Evolutionary conservation across 2,888 invertebrate genomes (phyloP).

Genomic region (Temnothorax rugatulus): DNA sequence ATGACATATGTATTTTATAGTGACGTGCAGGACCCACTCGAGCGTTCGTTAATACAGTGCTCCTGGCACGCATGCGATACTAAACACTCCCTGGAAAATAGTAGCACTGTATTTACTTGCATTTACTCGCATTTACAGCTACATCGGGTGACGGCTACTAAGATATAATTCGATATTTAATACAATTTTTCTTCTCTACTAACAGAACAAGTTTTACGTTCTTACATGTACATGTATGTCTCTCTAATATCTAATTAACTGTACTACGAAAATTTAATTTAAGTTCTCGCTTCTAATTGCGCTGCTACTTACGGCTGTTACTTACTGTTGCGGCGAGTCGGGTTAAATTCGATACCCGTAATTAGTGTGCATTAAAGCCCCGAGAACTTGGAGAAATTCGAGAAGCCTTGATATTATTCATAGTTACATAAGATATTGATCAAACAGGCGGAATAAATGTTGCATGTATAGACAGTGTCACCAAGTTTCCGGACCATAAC

Average conservation of each 20-base stretch:
- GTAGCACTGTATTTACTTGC: constrained; percentile 56
- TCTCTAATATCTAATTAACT: constrained; percentile 24
- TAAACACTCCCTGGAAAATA: constrained; percentile 71
- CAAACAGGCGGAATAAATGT: constrained; percentile 77
- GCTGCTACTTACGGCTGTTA: not conserved
- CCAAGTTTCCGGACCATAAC: constrained; percentile 36
- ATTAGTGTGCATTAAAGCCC: not conserved
- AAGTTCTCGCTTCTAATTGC: constrained; percentile 36
- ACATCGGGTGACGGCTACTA: constrained; percentile 71
- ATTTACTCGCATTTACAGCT: constrained; percentile 29
- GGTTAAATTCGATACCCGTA: constrained; percentile 22
- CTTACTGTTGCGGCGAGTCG: not conserved
- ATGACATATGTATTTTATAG: not conserved
- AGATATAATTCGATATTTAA: constrained; percentile 46
- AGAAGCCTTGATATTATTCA: constrained; percentile 51
- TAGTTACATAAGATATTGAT: constrained; percentile 79
- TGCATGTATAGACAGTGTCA: constrained; percentile 44
- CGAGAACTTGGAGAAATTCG: constrained; percentile 20
- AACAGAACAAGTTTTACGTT: constrained; percentile 32
- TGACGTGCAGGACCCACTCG: not conserved
- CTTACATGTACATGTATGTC: constrained; percentile 34
- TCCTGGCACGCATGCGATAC: constrained; percentile 71
- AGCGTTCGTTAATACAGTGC: constrained; percentile 36
- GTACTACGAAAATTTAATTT: constrained; percentile 42
- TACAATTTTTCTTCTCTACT: constrained; percentile 37